These are phyloP conservation scores for Plemyria rubiginata DNA, from an alignment of 2,888 invertebrate genomes.

Conservation along the genomic window DNA sequence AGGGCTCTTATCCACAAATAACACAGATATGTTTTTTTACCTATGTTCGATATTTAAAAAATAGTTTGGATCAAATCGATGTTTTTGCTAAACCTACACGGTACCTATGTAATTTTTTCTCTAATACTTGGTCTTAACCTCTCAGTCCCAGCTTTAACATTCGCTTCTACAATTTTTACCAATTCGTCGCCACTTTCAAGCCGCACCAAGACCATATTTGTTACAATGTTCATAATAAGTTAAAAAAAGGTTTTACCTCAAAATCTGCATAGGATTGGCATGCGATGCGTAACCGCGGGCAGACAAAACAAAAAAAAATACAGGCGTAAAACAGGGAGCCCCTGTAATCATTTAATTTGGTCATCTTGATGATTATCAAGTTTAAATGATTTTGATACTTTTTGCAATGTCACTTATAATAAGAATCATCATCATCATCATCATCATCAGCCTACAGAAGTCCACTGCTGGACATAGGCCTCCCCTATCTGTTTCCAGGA, in stretches of 20 bases:
- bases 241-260: slow-evolving; percentile 26
- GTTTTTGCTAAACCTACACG: no score
- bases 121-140: no score
- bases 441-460: no score
- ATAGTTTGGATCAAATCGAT: no score
- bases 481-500: no score
- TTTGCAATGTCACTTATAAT: not conserved
- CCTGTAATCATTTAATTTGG: slow-evolving; percentile 70
- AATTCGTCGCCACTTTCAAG: not conserved
- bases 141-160: no score
- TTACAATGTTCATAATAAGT: slow-evolving; percentile 26
- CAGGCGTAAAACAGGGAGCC: slow-evolving; percentile 82
- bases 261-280: slow-evolving; percentile 50
- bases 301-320: slow-evolving; percentile 71
- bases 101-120: no score
- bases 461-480: no score
- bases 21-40: no score
- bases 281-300: slow-evolving; percentile 55
- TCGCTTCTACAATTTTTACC: not conserved
- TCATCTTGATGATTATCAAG: slow-evolving; percentile 38
- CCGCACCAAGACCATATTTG: slow-evolving; percentile 14
- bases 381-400: slow-evolving; percentile 60
- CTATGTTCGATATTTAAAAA: no score
- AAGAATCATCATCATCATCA: no score
- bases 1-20: no score